Conservation (phyloP, 2,113 vertebrate species). For the Anarrhichthys ocellatus region DNA sequence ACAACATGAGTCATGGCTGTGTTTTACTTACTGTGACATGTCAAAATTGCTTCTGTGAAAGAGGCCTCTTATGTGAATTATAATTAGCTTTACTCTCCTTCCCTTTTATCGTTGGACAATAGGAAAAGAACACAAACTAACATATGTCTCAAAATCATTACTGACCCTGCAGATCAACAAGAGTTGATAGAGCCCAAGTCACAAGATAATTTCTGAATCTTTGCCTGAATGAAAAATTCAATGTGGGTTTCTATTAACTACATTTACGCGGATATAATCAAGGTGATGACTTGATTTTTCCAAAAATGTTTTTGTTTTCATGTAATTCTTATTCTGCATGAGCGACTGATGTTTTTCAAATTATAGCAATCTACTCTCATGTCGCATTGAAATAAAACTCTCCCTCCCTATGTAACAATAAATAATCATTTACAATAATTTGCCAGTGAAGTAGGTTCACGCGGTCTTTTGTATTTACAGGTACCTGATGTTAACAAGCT, state of each 20-base stretch:
- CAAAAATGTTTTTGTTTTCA: neutral
- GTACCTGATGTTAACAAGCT: constrained; percentile 43
- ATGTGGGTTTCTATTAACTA: neutral
- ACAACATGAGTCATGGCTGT: neutral
- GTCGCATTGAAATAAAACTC: constrained; percentile 13
- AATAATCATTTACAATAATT: constrained; percentile 23
- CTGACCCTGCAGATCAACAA: neutral
- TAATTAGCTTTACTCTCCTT: neutral
- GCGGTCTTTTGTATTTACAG: constrained; percentile 26
- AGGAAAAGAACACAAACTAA: neutral
- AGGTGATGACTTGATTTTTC: neutral
- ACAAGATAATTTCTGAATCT: neutral
- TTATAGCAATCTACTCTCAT: neutral
- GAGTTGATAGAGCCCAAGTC: neutral
- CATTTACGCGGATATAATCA: neutral
- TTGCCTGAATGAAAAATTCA: neutral
- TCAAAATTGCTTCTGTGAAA: neutral
- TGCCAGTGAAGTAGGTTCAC: constrained; percentile 25
- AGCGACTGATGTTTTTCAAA: neutral
- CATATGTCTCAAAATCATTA: neutral
- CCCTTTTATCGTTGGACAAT: neutral
- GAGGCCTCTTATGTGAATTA: neutral
- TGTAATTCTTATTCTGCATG: neutral
- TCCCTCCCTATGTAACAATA: constrained; percentile 15
- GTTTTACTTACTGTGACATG: neutral